phyloP scores from a whole-genome alignment of 2,888 invertebrate species.

The Drosophila paramelanica region DNA sequence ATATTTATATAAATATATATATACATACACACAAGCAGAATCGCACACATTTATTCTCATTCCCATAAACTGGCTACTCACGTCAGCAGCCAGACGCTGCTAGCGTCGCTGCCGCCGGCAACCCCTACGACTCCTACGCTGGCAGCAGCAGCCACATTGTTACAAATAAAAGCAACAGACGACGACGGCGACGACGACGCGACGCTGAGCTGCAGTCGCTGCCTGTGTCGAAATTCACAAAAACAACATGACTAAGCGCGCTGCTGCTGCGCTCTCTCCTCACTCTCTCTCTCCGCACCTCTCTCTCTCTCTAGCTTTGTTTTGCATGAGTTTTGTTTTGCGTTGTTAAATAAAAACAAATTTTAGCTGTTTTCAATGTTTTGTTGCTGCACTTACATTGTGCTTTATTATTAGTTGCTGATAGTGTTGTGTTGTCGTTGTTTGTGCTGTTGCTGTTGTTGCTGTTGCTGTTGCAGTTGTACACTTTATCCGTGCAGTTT shows the following conservation, averaged over 20 bases:
- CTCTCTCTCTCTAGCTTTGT: constrained; percentile 12
- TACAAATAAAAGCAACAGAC: constrained; percentile 42
- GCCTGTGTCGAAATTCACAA: constrained; percentile 69
- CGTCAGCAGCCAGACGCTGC: constrained; percentile 68
- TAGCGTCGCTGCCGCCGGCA: constrained; percentile 67
- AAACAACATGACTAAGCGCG: constrained; percentile 73
- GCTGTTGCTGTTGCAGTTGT: constrained; percentile 21
- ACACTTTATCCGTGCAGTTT: constrained; percentile 49
- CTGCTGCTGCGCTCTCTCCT: constrained; percentile 42
- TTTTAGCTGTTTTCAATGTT: constrained; percentile 4
- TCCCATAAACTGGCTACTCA: constrained; percentile 61
- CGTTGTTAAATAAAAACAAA: constrained; percentile 52
- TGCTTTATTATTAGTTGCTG: constrained; percentile 38
- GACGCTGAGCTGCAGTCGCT: constrained; percentile 25
- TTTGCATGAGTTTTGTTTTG: constrained; percentile 52
- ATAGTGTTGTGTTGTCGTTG: constrained; percentile 34
- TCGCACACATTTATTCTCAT: constrained; percentile 37
- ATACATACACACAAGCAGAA: constrained; percentile 7
- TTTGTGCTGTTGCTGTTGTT: constrained; percentile 37
- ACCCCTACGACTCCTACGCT: constrained; percentile 68
- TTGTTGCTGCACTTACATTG: constrained; percentile 60
- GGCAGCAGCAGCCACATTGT: constrained; percentile 48
- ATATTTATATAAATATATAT: constrained; percentile 29
- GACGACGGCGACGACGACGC: constrained; percentile 1
- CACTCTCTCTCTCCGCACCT: constrained; percentile 1